Evolutionary conservation across 2,888 invertebrate genomes (phyloP), one percentile per base, ranked within the genome.

Genomic region (Yponomeuta malinellus): DNA sequence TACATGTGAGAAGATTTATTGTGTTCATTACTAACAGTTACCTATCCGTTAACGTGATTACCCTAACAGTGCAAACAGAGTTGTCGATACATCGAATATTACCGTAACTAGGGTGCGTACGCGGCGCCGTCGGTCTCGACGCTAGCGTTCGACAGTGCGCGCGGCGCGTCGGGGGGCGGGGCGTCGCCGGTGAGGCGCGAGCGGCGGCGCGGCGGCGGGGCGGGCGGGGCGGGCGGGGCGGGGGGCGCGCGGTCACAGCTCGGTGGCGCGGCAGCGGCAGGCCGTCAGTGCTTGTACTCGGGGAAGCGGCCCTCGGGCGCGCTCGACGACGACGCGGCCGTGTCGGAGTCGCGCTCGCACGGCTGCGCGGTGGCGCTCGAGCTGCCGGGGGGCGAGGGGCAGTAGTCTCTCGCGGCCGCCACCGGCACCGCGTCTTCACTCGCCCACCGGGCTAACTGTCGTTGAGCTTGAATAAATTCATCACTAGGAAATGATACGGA

Each of bases 391-490:
- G 93, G 86, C 83, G 88, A 84, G 73, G 86, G 85, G 82, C 81
- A 81, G 85, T 85, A 85, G 75, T 90, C 90, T 87, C 92, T 89
- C 89, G 79, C 82, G 78, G 82, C 81, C 89, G 89, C 93, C 88
- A 89, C 93, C 90, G 93, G 93, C 90, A 94, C 93, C 89, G 93
- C 93, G 92, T 96, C 96, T 94, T 97, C 96, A 96, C 96, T 97
- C 94, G 96, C 97, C 96, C 97, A 97, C 95, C 96, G 96, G 95
- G 96, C 97, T 96, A 96, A 95, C 95, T 96, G 96, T 96, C 96
- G 97, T 96, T 96, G 97, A 96, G 97, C 97, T 96, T 97, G 96
- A 96, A 97, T 96, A 96, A 97, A 97, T 95, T 96, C 96, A 96
- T 96, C 97, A 96, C 97, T 97, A 96, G 95, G 96, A 96, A 96